Evolutionary conservation across 2,113 vertebrate species (phyloP), one percentile per base, ranked within the genome.

Genomic region (Ancistrus triradiatus): DNA sequence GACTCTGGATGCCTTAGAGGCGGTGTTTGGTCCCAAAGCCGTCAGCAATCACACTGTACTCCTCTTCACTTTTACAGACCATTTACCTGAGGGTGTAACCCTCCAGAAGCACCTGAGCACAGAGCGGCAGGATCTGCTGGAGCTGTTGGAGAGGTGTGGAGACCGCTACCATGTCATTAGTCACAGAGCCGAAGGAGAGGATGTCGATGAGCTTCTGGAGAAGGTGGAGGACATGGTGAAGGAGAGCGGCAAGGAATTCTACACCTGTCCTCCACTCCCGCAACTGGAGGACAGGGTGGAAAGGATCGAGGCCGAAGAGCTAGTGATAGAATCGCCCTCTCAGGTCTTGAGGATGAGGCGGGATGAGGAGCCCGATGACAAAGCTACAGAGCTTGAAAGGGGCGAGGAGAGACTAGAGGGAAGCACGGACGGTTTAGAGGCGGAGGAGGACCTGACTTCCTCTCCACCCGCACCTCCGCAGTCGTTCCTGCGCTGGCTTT

Each of bases 61-160:
- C 1, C 76, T 90, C 27, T 86, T 89, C 82, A 88, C 86, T 62
- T 73, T 81, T 69, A 81, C 60, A 0, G 87, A 86, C 14, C 74
- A 74, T 59, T 78, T 87, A 69, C 64, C 78, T 1, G 78, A 78
- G 52, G 81, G 73, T 0, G 71, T 81, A 59, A 46, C 21, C 17
- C 74, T 87, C 74, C 78, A 83, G 38, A 78, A 82, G 2, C 81
- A 84, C 72, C 78, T 90, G 1, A 0, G 15, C 53, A 81, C 69
- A 0, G 77, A 80, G 74, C 80, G 81, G 8, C 75, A 75, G 28
- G 87, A 87, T 67, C 76, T 89, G 21, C 31, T 24, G 33, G 69
- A 74, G 70, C 73, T 90, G 59, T 70, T 81, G 66, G 64, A 68
- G 7, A 77, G 67, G 46, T 88, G 88, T 0, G 80, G 77, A 0